Percentiles rank a stretch among this genome's conserved stretches.
Evolutionary conservation across 2,797 vertebrate genomes (phyloP).

Genomic region (Coilia nasus): DNA sequence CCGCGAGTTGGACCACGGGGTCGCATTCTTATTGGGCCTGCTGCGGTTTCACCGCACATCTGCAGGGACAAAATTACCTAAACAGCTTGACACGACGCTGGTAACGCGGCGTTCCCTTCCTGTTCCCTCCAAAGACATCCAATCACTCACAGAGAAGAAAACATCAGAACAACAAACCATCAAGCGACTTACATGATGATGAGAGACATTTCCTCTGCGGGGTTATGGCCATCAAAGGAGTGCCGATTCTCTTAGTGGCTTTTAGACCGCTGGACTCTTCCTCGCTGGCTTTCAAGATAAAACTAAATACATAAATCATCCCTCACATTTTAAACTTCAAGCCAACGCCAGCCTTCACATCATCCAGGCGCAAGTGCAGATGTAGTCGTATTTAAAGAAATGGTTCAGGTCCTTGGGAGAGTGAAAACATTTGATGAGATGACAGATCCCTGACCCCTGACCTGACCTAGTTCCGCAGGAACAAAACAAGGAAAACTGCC

Average conservation of each 20-base stretch:
- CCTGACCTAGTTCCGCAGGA: neutral
- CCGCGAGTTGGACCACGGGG: neutral
- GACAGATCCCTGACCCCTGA: neutral
- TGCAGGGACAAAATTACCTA: neutral
- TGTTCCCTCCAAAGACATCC: neutral
- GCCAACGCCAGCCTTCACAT: neutral
- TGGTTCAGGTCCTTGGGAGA: neutral
- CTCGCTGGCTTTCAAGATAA: neutral
- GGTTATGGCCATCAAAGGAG: neutral
- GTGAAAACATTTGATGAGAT: neutral
- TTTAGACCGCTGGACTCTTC: neutral
- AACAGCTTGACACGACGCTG: neutral
- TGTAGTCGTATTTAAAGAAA: neutral
- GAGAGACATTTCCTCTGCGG: conserved; percentile 1
- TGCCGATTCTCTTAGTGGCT: neutral
- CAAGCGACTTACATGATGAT: neutral
- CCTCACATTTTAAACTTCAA: neutral
- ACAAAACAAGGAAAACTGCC: neutral
- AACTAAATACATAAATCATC: neutral
- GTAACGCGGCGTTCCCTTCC: conserved; percentile 7
- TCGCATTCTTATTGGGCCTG: conserved; percentile 14
- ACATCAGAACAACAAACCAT: neutral
- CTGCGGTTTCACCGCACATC: neutral
- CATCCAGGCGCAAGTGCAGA: neutral
- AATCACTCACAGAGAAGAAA: neutral